Evolutionary conservation across 2,888 invertebrate genomes (phyloP).

Genomic region (Ophioninae sp.): DNA sequence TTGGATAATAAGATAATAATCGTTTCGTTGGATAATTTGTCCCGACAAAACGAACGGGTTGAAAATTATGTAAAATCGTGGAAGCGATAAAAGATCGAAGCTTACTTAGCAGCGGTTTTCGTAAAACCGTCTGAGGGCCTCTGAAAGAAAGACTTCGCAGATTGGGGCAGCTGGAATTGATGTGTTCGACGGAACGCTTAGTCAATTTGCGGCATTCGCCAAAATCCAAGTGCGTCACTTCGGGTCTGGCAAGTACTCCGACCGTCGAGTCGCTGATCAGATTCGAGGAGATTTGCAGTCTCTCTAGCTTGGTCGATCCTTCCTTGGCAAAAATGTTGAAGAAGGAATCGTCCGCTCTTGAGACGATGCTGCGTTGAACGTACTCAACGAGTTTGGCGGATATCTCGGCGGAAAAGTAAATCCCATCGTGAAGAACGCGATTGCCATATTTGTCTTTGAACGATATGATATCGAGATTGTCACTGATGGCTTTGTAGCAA

Average conservation of each 20-base stretch:
- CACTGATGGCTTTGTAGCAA: conserved; percentile 85
- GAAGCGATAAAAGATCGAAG: conserved; percentile 35
- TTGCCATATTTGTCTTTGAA: conserved; percentile 71
- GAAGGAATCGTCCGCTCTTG: conserved; percentile 86
- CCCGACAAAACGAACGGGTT: too few relatives aligned
- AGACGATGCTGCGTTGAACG: conserved; percentile 82
- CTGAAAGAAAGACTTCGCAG: conserved; percentile 88
- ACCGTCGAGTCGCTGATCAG: conserved; percentile 88
- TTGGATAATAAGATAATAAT: too few relatives aligned
- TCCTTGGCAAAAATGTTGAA: conserved; percentile 88
- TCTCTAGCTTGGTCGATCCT: conserved; percentile 86
- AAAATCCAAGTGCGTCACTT: conserved; percentile 88
- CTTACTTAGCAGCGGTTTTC: conserved; percentile 78
- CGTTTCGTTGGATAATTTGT: too few relatives aligned
- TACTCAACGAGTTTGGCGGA: conserved; percentile 86
- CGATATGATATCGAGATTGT: conserved; percentile 85
- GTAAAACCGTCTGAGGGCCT: conserved; percentile 83
- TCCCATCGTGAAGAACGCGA: conserved; percentile 83
- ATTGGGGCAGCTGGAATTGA: conserved; percentile 87
- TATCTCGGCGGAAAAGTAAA: conserved; percentile 87
- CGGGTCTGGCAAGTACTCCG: conserved; percentile 87
- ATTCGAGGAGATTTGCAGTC: conserved; percentile 87
- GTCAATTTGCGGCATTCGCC: conserved; percentile 88
- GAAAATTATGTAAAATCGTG: background rate
- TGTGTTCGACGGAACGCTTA: conserved; percentile 84